Evolutionary conservation across 92 coral and sea anemone species (phyloP).

Genomic region (Paragorgia papillata): DNA sequence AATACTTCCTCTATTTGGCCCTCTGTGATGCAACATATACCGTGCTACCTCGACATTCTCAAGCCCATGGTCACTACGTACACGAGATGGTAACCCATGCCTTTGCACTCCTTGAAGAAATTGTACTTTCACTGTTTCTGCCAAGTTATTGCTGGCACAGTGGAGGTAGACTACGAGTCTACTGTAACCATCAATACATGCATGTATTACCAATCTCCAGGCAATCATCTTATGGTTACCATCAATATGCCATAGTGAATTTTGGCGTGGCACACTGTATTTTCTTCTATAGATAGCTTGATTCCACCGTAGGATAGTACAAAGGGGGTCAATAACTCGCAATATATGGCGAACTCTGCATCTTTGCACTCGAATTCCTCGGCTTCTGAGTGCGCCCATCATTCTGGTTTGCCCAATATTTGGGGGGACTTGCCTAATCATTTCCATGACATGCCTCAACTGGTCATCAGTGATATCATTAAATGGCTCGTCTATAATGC

Average conservation of each 20-base stretch:
- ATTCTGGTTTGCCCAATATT: constrained; percentile 39
- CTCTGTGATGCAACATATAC: background rate
- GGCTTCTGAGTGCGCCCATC: constrained; percentile 34
- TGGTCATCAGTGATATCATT: constrained; percentile 25
- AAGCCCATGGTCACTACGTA: constrained; percentile 17
- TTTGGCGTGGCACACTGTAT: constrained; percentile 36
- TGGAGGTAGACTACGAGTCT: constrained; percentile 9
- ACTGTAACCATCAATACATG: constrained; percentile 40
- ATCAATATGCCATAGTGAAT: constrained; percentile 37
- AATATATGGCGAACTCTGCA: constrained; percentile 28
- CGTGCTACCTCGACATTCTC: constrained; percentile 6
- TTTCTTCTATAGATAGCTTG: constrained; percentile 25
- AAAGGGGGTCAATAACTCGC: constrained; percentile 17
- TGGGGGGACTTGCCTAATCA: constrained; percentile 17
- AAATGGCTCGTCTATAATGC: constrained; percentile 22
- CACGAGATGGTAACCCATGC: constrained; percentile 32
- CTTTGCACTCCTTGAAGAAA: constrained; percentile 12
- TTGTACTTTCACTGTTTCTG: constrained; percentile 9
- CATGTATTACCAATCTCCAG: constrained; percentile 38
- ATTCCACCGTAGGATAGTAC: constrained; percentile 30
- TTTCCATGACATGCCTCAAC: constrained; percentile 36
- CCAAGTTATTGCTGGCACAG: constrained; percentile 39
- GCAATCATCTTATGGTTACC: constrained; percentile 29
- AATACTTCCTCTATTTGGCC: constrained; percentile 1
- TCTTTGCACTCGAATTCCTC: constrained; percentile 22